Evolutionary conservation across 2,888 invertebrate species (phyloP).

Genomic region (Apamea anceps): DNA sequence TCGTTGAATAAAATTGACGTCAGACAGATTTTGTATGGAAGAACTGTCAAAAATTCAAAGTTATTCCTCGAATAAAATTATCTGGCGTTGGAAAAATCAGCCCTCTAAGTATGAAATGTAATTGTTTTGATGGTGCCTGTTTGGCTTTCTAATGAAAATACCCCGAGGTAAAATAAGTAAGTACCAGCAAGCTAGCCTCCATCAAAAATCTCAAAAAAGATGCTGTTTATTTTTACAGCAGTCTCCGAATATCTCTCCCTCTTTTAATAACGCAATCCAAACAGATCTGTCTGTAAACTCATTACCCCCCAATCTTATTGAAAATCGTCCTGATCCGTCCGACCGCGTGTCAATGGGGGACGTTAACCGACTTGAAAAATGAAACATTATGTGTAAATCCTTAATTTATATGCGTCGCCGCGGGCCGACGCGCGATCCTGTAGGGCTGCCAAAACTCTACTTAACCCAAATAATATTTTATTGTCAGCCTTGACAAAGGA

Average conservation of each 20-base stretch:
- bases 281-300: slow-evolving; percentile 47
- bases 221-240: not conserved
- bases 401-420: slow-evolving; percentile 90
- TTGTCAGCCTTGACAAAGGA: too few species aligned
- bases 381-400: slow-evolving; percentile 89
- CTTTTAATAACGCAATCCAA: slow-evolving; percentile 37
- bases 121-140: too few species aligned
- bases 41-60: too few species aligned
- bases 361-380: slow-evolving; percentile 86
- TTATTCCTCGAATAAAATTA: too few species aligned
- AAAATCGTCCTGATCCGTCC: slow-evolving; percentile 42
- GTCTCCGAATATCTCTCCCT: not conserved
- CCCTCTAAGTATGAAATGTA: not conserved
- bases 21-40: too few species aligned
- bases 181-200: not conserved
- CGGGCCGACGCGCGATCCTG: slow-evolving; percentile 71
- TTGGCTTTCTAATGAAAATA: not conserved
- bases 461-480: not conserved
- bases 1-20: too few species aligned
- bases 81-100: too few species aligned
- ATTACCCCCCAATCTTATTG: slow-evolving; percentile 52
- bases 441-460: slow-evolving; percentile 74
- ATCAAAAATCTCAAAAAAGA: not conserved
- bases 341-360: slow-evolving; percentile 55
- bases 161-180: not conserved